Evolutionary conservation across 2,797 vertebrate genomes (phyloP).

Genomic region (Enteromius treurensis): DNA sequence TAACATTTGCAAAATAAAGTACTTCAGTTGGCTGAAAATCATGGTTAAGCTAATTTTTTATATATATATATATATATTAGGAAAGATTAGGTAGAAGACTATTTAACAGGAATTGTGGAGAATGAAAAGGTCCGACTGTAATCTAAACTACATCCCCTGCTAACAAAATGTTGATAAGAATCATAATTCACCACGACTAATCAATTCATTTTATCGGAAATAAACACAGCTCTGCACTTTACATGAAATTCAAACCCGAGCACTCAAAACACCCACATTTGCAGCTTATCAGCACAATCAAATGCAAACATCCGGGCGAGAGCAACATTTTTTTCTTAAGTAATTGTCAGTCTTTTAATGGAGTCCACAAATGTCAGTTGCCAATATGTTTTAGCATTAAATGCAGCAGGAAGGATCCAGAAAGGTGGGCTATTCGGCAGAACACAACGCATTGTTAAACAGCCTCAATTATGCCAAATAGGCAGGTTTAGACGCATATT

Average conservation of each 20-base stretch:
- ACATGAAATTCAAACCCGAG: slow-evolving; percentile 76
- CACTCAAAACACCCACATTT: slow-evolving; percentile 64
- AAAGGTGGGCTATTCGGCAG: slow-evolving; percentile 65
- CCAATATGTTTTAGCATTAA: slow-evolving; percentile 83
- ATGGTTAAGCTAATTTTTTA: not conserved
- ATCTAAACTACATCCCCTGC: not conserved
- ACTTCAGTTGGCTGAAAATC: no score
- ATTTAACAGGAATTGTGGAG: not conserved
- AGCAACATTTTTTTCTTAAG: slow-evolving; percentile 77
- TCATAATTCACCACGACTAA: slow-evolving; percentile 52
- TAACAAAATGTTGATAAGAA: slow-evolving; percentile 53
- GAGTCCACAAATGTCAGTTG: slow-evolving; percentile 80
- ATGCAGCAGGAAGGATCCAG: slow-evolving; percentile 81
- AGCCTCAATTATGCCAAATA: slow-evolving; percentile 81
- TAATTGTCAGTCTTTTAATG: slow-evolving; percentile 83
- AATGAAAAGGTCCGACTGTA: not conserved
- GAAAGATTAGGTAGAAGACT: not conserved
- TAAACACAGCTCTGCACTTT: slow-evolving; percentile 56
- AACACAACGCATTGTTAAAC: slow-evolving; percentile 83
- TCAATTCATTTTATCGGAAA: slow-evolving; percentile 57
- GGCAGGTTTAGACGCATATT: slow-evolving; percentile 78
- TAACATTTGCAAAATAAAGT: no score
- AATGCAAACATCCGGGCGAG: slow-evolving; percentile 78
- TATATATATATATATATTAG: not conserved
- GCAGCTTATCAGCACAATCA: slow-evolving; percentile 68